A percentile compares a stretch with the other conserved stretches of the same genome.
phyloP scores from a whole-genome alignment of 2,797 vertebrate genomes.

The Hozukius guyotensis region DNA sequence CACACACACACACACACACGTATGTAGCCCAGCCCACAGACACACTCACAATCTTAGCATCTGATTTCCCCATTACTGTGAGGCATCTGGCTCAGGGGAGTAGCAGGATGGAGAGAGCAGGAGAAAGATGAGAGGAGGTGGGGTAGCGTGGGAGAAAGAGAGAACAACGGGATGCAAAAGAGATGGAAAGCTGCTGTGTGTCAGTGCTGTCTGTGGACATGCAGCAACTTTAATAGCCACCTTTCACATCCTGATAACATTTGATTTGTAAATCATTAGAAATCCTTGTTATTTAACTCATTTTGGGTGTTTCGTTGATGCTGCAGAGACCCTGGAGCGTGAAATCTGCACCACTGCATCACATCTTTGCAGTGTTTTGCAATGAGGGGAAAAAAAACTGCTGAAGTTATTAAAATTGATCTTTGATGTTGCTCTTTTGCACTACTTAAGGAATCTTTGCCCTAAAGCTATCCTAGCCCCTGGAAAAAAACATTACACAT shows the following conservation, averaged over 20 bases:
- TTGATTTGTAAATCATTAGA: constrained; percentile 2
- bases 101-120: constrained; percentile 28
- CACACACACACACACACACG: not conserved
- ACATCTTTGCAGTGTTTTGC: constrained; percentile 16
- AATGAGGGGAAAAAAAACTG: not conserved
- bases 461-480: constrained; percentile 23
- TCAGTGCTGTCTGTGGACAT: not conserved
- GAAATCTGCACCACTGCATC: constrained; percentile 14
- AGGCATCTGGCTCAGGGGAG: constrained; percentile 55
- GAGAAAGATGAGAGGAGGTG: constrained; percentile 5
- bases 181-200: constrained; percentile 5
- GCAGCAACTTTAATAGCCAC: not conserved
- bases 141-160: constrained; percentile 6
- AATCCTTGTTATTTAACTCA: not conserved
- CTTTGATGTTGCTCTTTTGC: constrained; percentile 26
- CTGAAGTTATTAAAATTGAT: constrained; percentile 23
- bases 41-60: constrained; percentile 24
- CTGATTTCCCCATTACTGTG: constrained; percentile 67
- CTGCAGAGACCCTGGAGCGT: not conserved
- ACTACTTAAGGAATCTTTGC: constrained; percentile 27
- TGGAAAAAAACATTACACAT: constrained; percentile 12
- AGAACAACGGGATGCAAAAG: constrained; percentile 20
- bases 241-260: constrained; percentile 4
- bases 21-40: constrained; percentile 5
- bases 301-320: not conserved